Percentiles rank a stretch among this genome's conserved stretches.
Evolutionary conservation across 2,888 invertebrate genomes (phyloP).

Genomic region (Acanthosepion esculentum): DNA sequence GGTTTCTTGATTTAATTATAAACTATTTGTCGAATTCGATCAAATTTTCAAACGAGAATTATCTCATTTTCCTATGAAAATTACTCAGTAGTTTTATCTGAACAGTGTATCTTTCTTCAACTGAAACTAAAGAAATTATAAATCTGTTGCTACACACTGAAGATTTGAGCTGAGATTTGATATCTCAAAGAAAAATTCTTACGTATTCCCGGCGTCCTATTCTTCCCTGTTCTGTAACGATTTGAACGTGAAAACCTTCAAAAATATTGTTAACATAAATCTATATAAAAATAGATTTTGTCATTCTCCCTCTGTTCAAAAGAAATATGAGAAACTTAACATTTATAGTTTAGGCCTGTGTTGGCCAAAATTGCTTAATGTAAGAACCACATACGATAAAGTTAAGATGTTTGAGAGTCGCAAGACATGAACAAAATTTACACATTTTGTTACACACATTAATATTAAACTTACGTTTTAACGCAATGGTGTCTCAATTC

Average conservation of each 20-base stretch:
- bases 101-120: background rate
- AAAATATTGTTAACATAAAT: background rate
- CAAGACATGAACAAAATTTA: too few species aligned
- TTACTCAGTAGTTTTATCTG: background rate
- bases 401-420: too few species aligned
- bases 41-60: background rate
- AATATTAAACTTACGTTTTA: too few species aligned
- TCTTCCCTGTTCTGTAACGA: background rate
- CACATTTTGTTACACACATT: too few species aligned
- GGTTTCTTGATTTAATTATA: background rate
- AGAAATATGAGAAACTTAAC: background rate
- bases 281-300: background rate
- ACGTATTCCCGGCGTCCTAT: background rate
- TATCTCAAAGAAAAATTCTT: background rate
- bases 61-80: background rate
- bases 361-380: background rate
- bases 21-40: background rate
- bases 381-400: too few species aligned
- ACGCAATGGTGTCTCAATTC: too few species aligned
- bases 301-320: background rate
- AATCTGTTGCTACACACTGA: background rate
- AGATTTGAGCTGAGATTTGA: background rate
- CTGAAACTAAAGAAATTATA: background rate
- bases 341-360: background rate
- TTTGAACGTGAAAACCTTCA: background rate